phyloP scores from a whole-genome alignment of 2,797 vertebrate species.

The Eulemur albifrons region DNA sequence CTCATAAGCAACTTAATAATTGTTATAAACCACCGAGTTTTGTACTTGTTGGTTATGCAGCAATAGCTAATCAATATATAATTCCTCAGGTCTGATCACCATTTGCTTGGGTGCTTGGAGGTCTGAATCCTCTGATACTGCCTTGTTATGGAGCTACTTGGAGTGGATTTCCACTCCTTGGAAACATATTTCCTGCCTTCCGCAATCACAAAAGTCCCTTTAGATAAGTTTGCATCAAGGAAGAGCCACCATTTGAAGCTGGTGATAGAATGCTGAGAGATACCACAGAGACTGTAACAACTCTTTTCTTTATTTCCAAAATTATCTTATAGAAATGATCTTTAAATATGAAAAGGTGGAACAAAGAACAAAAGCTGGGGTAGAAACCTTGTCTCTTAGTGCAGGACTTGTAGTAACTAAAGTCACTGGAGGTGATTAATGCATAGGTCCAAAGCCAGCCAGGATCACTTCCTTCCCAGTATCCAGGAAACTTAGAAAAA shows the following conservation, averaged over 20 bases:
- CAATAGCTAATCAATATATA: background rate
- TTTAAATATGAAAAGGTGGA: background rate
- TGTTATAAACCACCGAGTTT: background rate
- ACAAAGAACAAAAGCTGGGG: background rate
- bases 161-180: background rate
- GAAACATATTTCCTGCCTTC: background rate
- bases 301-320: background rate
- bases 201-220: background rate
- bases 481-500: background rate
- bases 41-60: background rate
- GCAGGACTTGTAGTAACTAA: background rate
- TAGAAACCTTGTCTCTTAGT: background rate
- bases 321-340: background rate
- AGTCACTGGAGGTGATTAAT: background rate
- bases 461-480: background rate
- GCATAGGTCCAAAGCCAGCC: background rate
- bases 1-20: background rate
- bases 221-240: background rate
- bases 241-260: background rate
- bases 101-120: background rate
- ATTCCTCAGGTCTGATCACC: background rate
- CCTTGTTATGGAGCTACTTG: background rate
- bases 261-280: background rate
- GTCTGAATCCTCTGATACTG: background rate
- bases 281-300: background rate